Percentiles rank a stretch among this genome's conserved stretches.
phyloP scores from a whole-genome alignment of 2,113 vertebrate species.

The Campylorhamphus procurvoides region DNA sequence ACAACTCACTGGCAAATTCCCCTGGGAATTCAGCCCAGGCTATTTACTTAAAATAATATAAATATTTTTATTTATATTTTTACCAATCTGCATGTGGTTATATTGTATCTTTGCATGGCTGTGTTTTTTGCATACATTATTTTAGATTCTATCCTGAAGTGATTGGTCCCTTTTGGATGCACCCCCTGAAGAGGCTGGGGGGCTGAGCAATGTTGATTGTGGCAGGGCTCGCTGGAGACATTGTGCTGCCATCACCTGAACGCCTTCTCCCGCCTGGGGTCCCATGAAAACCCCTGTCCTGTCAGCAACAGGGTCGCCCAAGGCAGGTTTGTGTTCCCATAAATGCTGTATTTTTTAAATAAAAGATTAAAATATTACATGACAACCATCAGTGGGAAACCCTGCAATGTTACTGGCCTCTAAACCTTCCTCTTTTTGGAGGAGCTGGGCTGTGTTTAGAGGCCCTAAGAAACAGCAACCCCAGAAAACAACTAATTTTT shows the following conservation, averaged over 20 bases:
- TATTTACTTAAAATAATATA: neutral
- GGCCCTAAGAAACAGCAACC: neutral
- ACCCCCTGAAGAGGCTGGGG: rapidly evolving
- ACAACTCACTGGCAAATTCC: neutral
- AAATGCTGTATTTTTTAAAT: neutral
- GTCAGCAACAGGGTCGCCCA: rapidly evolving
- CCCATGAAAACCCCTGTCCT: rapidly evolving
- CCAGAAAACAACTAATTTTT: neutral
- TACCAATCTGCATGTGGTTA: neutral
- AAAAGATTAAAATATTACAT: neutral
- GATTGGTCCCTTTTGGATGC: neutral
- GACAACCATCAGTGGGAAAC: neutral
- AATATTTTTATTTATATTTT: neutral
- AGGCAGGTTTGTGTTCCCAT: neutral
- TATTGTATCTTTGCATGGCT: neutral
- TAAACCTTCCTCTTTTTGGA: neutral
- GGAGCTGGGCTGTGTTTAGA: neutral
- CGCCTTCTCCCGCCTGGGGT: neutral
- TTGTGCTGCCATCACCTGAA: too few species aligned
- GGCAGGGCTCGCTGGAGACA: neutral
- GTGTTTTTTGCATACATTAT: neutral
- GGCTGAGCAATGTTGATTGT: rapidly evolving
- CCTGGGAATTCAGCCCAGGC: neutral
- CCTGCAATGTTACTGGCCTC: neutral
- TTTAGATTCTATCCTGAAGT: neutral